Base-by-base conservation (phyloP, 2,888 invertebrate genomes). In the Notocelia uddmanniana region DNA sequence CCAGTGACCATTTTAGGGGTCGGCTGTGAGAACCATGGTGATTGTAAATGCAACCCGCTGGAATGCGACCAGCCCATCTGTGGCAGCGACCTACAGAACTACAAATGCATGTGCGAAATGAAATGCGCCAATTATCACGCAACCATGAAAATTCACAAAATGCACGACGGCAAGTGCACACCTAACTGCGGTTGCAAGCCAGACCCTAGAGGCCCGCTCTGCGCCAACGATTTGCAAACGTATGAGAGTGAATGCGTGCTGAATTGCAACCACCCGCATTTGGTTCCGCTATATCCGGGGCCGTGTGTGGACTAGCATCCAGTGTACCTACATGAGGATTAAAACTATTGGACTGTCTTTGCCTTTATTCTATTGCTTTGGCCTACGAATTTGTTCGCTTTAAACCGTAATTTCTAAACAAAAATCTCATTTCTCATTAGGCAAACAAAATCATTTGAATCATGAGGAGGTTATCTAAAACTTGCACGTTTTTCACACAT, bases 1-100 rank as follows among this genome's bases (percentile, higher is more conserved):
- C 23, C 60, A 60, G 60, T 45, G 23, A 60, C 45, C n/a, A 45
- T 60, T 45, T 19, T 60, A n/a, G 60, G 23, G 13, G 60, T 45
- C n/a, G 60, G 18, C 3, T 60, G 45, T 23, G 18, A 18, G 10
- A 18, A n/a, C 8, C 45, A 26, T 5, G 26, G 60, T 23, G 41
- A 18, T 2, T 60, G 60, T 3, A 45, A n/a, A 26, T 60, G 60
- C 60, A 60, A 60, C 26, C 60, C 60, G 9, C 41, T 45, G n/a
- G 60, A 60, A 18, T 60, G 60, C 45, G 13, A 26, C 45, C n/a
- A 45, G 11, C 60, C 60, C 10, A 11, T 60, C 23, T 60, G 60
- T 11, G 60, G 45, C 26, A 60, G 60, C 60, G 60, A 60, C 26
- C n/a, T 60, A 11, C 5, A n/a, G 10, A 60, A 23, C 10, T 60